Evolutionary conservation across 2,888 invertebrate genomes (phyloP).

Genomic region (Odontothrips loti): DNA sequence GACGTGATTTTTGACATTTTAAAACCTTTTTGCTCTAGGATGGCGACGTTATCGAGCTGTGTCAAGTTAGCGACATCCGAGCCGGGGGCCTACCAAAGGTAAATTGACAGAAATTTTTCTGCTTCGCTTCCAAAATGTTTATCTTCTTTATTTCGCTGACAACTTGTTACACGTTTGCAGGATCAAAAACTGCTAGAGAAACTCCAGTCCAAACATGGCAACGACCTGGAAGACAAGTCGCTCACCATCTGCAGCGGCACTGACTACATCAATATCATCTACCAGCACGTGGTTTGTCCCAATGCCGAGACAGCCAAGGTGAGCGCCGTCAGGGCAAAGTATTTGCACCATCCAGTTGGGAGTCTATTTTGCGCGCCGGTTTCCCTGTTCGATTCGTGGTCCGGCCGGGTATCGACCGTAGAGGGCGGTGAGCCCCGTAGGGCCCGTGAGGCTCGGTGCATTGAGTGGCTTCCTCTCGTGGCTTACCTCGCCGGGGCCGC

Average conservation of each 20-base stretch:
- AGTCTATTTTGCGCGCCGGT: too few relatives aligned
- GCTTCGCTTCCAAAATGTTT: too few relatives aligned
- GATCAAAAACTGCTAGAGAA: constrained; percentile 76
- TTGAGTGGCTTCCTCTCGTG: constrained; percentile 1
- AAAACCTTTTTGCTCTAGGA: constrained; percentile 67
- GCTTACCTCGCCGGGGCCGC: not conserved
- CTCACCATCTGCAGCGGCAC: constrained; percentile 96
- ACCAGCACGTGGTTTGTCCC: constrained; percentile 93
- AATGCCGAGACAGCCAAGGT: constrained; percentile 93
- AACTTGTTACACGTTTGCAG: constrained; percentile 50
- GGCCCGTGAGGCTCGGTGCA: not conserved
- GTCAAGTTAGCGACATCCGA: constrained; percentile 96
- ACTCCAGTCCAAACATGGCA: constrained; percentile 74
- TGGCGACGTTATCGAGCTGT: constrained; percentile 95
- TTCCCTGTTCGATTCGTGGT: too few relatives aligned
- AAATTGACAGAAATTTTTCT: constrained; percentile 41
- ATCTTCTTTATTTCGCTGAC: not conserved
- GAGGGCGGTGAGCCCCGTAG: too few relatives aligned
- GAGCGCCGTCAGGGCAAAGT: constrained; percentile 40
- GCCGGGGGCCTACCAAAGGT: constrained; percentile 91
- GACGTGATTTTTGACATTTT: not conserved
- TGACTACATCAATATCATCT: constrained; percentile 98
- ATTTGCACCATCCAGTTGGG: too few relatives aligned
- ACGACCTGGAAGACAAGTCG: constrained; percentile 82
- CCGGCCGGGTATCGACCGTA: too few relatives aligned